A percentile compares a stretch with the other conserved stretches of the same genome.
Conservation (phyloP, 2,797 vertebrate species). For the Oreochromis mossambicus region DNA sequence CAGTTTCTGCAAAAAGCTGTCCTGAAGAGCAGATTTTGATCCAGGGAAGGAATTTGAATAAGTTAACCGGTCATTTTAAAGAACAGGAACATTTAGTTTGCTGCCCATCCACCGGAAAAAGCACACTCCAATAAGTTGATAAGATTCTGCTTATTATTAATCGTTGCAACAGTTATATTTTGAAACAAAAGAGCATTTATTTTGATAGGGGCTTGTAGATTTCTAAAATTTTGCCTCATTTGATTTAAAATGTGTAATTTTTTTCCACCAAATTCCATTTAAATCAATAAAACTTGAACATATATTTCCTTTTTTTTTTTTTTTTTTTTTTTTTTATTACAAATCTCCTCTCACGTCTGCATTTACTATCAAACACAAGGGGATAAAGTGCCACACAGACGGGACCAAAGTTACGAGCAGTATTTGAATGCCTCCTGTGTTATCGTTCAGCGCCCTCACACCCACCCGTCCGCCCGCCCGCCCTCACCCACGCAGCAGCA, state of each 20-base stretch:
- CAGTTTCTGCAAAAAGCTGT: neutral
- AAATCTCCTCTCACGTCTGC: neutral
- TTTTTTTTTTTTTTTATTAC: neutral
- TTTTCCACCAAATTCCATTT: conserved; percentile 31
- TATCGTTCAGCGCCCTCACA: conserved; percentile 48
- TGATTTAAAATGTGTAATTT: conserved; percentile 1
- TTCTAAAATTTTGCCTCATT: neutral
- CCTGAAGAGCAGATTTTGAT: neutral
- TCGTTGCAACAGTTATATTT: neutral
- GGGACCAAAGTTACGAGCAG: neutral
- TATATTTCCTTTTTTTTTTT: neutral
- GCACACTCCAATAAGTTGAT: neutral
- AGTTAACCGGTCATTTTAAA: neutral
- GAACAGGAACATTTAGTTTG: neutral
- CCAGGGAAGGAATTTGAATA: neutral
- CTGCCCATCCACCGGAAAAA: neutral
- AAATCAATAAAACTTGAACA: conserved; percentile 40
- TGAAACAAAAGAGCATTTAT: neutral
- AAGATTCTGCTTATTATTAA: neutral
- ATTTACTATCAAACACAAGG: neutral
- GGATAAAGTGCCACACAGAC: neutral
- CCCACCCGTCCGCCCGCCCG: conserved; percentile 4
- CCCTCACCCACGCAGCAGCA: conserved; percentile 32
- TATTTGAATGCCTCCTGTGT: conserved; percentile 64
- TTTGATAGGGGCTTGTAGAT: neutral